Evolutionary conservation across 2,797 vertebrate species (phyloP), one percentile per base, ranked within the genome.

Genomic region (Fistularia commersonii): DNA sequence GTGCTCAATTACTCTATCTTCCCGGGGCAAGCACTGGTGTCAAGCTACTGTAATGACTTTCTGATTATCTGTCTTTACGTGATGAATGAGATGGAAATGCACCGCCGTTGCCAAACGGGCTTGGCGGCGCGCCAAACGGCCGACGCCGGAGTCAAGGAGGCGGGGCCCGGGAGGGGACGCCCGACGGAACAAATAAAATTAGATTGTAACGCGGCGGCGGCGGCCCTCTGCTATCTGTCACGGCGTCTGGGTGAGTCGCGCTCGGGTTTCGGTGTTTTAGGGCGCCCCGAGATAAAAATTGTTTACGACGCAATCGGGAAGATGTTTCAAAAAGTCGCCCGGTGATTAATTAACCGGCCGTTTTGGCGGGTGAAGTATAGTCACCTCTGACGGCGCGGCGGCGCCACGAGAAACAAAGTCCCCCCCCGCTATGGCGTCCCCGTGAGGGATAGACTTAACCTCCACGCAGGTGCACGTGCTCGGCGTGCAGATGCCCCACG

Each of bases 71-170:
- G 94, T 94, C 93, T 95, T 94, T 93, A 94, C 90, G 91, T 97
- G 96, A 97, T 98, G 93, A 97, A 96, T 95, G 94, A 96, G 95
- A 96, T 95, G 93, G 95, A 95, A 95, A 95, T 94, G 93, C 93
- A 93, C 91, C 91, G 83, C 90, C 89, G 57, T 60, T 74, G 87
- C 87, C 91, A 92, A 92, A 91, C 88, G 81, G 83, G 80, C 85
- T 84, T 92, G 93, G 88, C 88, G 59, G 71, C 10, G 72, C 89
- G 90, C 92, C 91, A 92, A 85, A 74, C 64, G 81, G 83, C 85
- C 86, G 4, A 90, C 85, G 68, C 86, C 87, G 88, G 72, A 80
- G 66, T 66, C 61, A 10, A 74, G 67, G 57, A 4, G 67, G 69
- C 66, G 61, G 42, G 32, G 71, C 51, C 47, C 13, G 66, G 48